A percentile compares a stretch with the other conserved stretches of the same genome.
Evolutionary conservation across 2,113 vertebrate genomes (phyloP).

Genomic region (Crotalus horridus): DNA sequence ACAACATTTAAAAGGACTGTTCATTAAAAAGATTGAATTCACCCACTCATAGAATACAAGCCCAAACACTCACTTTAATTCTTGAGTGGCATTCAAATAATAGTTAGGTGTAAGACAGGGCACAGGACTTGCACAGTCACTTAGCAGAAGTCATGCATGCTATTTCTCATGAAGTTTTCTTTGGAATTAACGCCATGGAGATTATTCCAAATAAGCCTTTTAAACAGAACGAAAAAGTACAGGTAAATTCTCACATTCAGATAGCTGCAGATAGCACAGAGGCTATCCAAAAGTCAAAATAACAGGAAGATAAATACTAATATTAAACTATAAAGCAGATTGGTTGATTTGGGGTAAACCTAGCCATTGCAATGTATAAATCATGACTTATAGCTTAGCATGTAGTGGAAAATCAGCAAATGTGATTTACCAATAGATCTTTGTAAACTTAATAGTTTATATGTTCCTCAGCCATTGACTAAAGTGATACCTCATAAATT

Average conservation of each 20-base stretch:
- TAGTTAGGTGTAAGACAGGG: not conserved
- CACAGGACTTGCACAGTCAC: not conserved
- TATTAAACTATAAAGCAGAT: not conserved
- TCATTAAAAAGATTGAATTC: not conserved
- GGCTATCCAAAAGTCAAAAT: not conserved
- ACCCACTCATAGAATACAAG: not conserved
- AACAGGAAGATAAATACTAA: not conserved
- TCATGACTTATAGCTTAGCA: not conserved
- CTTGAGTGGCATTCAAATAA: not conserved
- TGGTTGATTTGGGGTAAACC: not conserved
- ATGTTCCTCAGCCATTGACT: not conserved
- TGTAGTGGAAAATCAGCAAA: not conserved
- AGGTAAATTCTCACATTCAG: not conserved
- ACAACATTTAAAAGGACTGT: not conserved
- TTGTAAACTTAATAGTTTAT: not conserved
- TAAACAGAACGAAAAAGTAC: not conserved
- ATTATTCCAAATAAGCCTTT: not conserved
- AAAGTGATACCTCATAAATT: not conserved
- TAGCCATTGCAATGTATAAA: not conserved
- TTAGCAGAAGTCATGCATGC: not conserved
- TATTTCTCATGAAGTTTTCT: not conserved
- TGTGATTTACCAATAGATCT: not conserved
- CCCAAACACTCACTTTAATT: not conserved
- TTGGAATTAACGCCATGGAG: not conserved
- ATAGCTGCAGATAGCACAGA: not conserved